Conservation (phyloP, 1,140 invertebrate species). For the Drosophila oshimai region DNA sequence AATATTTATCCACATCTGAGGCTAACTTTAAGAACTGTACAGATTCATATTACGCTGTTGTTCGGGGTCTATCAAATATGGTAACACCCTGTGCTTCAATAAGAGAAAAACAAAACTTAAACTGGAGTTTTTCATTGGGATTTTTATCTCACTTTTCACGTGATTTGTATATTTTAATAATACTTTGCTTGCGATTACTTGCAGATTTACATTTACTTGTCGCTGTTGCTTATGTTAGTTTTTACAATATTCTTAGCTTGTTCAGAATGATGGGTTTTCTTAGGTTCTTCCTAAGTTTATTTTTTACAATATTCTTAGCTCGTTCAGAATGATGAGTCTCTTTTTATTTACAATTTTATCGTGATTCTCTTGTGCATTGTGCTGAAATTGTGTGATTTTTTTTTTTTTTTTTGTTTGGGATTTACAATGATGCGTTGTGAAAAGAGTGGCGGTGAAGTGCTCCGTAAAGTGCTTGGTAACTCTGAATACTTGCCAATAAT, state of each 20-base stretch:
- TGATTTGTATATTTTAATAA: constrained; percentile 67
- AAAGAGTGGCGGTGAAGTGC: constrained; percentile 12
- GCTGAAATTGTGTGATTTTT: constrained; percentile 16
- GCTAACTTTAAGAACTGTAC: constrained; percentile 34
- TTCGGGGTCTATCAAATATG: constrained; percentile 4
- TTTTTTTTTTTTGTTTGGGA: constrained; percentile 30
- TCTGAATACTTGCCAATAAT: constrained; percentile 47
- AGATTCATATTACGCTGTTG: constrained; percentile 12
- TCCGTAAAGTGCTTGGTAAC: constrained; percentile 47
- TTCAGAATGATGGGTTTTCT: constrained; percentile 9
- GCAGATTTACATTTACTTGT: constrained; percentile 65
- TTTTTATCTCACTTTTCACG: constrained; percentile 44
- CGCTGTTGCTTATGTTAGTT: constrained; percentile 35
- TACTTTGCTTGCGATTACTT: constrained; percentile 65
- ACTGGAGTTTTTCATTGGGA: constrained; percentile 26
- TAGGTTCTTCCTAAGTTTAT: not conserved
- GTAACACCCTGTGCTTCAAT: constrained; percentile 22
- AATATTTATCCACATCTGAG: not conserved
- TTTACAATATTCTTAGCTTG: constrained; percentile 67
- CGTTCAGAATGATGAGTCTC: not conserved
- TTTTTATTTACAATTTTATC: constrained; percentile 41
- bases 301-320: constrained; percentile 65
- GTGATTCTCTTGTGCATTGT: constrained; percentile 55
- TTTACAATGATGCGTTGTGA: constrained; percentile 63
- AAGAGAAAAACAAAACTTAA: constrained; percentile 32